Percentiles rank a stretch among this genome's conserved stretches.
These are phyloP conservation scores for Lithophane socia DNA, from an alignment of 2,888 invertebrate genomes.

Conservation along the genomic window DNA sequence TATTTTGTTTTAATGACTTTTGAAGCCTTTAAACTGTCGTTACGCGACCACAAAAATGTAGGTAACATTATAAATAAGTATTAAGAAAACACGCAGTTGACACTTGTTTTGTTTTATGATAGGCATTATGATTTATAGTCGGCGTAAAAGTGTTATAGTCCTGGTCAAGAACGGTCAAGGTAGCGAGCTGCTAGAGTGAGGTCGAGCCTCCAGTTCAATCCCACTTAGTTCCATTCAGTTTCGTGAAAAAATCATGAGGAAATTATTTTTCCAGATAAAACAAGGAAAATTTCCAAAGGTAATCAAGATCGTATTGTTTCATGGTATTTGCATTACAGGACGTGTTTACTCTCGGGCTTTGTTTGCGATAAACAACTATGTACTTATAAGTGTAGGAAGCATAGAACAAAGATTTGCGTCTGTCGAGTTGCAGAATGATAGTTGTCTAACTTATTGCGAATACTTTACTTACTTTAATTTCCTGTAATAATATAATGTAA, in stretches of 20 bases:
- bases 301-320: conserved; percentile 59
- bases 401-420: conserved; percentile 53
- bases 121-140: conserved; percentile 12
- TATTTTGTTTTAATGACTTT: conserved; percentile 2
- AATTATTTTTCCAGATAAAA: conserved; percentile 41
- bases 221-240: conserved; percentile 5
- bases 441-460: conserved; percentile 26
- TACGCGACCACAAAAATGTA: neutral
- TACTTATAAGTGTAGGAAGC: conserved; percentile 50
- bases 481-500: too few relatives aligned
- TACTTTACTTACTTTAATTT: conserved; percentile 11
- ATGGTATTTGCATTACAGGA: conserved; percentile 41
- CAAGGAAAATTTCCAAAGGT: conserved; percentile 60
- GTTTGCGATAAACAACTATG: conserved; percentile 34
- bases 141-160: conserved; percentile 3
- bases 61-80: neutral
- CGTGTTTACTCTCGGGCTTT: conserved; percentile 51
- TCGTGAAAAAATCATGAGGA: conserved; percentile 38
- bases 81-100: conserved; percentile 6
- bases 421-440: conserved; percentile 20
- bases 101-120: conserved; percentile 39
- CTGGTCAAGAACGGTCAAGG: conserved; percentile 36
- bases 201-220: conserved; percentile 8
- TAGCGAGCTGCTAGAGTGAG: conserved; percentile 3
- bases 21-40: neutral